phyloP scores from a whole-genome alignment of 2,888 invertebrate species.

The Bruchidius siliquastri region DNA sequence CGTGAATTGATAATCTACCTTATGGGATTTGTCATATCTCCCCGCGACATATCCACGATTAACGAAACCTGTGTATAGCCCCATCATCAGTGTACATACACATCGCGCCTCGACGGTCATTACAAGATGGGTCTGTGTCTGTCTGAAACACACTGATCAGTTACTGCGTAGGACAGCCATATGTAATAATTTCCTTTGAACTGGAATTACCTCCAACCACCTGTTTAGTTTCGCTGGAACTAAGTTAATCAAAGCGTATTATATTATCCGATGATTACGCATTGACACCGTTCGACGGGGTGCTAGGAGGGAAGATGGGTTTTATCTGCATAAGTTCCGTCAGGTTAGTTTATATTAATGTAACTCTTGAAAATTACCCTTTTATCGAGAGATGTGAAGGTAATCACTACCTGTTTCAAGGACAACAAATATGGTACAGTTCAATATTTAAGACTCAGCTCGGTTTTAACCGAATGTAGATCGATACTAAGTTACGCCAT shows the following conservation, averaged over 20 bases:
- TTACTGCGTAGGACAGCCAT: background rate
- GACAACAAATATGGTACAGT: too few species aligned
- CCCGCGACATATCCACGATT: too few species aligned
- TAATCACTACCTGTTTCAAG: too few species aligned
- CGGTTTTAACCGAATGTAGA: too few species aligned
- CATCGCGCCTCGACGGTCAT: background rate
- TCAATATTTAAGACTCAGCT: too few species aligned
- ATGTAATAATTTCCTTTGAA: background rate
- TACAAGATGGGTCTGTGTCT: background rate
- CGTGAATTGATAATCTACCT: too few species aligned
- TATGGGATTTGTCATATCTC: too few species aligned
- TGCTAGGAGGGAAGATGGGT: background rate
- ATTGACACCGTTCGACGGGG: background rate
- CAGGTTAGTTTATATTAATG: too few species aligned
- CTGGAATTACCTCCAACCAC: background rate
- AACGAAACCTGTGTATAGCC: background rate
- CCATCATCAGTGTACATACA: background rate
- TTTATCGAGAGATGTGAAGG: too few species aligned
- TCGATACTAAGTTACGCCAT: too few species aligned
- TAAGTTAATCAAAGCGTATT: background rate
- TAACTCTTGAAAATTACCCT: too few species aligned
- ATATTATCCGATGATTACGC: background rate
- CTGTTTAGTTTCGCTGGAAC: background rate
- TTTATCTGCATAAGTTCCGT: constrained; percentile 1
- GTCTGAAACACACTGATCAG: background rate